Conservation (phyloP, 92 coral and sea anemone genomes). For the Phenganax marumi region DNA sequence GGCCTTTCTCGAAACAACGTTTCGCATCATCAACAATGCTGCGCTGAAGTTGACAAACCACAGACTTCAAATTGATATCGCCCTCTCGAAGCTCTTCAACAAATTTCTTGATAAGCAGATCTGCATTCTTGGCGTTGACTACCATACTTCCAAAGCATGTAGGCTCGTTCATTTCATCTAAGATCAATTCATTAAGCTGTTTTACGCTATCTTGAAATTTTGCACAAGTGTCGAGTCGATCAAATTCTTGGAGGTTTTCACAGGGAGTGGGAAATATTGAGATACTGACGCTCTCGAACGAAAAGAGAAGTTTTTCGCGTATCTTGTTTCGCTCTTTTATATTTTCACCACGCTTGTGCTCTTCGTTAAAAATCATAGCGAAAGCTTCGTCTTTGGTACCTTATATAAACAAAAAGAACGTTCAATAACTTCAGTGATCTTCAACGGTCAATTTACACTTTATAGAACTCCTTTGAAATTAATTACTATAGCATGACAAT, state of each 20-base stretch:
- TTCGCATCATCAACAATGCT: slow-evolving; percentile 1
- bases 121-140: neutral
- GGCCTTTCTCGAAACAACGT: slow-evolving; percentile 1
- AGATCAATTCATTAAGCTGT: neutral
- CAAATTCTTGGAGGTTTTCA: slow-evolving; percentile 16
- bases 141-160: slow-evolving; percentile 17
- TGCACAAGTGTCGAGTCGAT: neutral
- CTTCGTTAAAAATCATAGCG: slow-evolving; percentile 21
- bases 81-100: slow-evolving; percentile 5
- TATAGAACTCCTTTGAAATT: too few relatives aligned
- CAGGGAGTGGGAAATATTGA: slow-evolving; percentile 25
- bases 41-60: slow-evolving; percentile 18
- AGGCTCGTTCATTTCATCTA: slow-evolving; percentile 2
- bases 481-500: too few relatives aligned
- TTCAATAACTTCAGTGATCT: too few relatives aligned
- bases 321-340: slow-evolving; percentile 30
- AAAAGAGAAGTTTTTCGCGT: slow-evolving; percentile 34
- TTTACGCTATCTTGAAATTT: slow-evolving; percentile 11
- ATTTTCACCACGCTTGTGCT: slow-evolving; percentile 34
- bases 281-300: slow-evolving; percentile 28
- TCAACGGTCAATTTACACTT: too few relatives aligned
- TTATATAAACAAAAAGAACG: neutral
- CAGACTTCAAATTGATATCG: slow-evolving; percentile 15
- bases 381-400: slow-evolving; percentile 25
- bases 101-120: slow-evolving; percentile 4